These are phyloP conservation scores for Drosophila funebris DNA, from an alignment of 1,140 invertebrate species.

Conservation along the genomic window DNA sequence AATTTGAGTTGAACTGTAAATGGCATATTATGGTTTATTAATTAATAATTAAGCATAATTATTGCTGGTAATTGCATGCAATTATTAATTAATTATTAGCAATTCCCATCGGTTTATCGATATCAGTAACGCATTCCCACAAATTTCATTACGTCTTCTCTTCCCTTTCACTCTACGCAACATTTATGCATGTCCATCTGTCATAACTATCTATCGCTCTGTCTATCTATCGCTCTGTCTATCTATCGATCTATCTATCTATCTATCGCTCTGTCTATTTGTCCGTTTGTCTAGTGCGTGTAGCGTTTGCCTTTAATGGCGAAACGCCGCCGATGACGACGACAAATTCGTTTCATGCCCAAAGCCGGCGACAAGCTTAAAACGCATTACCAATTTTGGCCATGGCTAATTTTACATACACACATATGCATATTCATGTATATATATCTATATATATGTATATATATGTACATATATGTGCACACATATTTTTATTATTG, in stretches of 20 bases:
- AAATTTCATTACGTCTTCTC: background rate
- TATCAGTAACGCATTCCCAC: conserved; percentile 14
- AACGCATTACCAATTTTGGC: conserved; percentile 74
- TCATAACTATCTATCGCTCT: conserved; percentile 12
- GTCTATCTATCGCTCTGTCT: conserved; percentile 1
- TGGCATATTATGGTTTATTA: background rate
- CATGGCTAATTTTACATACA: conserved; percentile 70
- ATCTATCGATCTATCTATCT: background rate
- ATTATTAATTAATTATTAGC: background rate
- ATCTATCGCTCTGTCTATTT: conserved; percentile 15
- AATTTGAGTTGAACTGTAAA: too few species aligned
- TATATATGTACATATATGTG: too few species aligned
- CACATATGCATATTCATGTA: background rate
- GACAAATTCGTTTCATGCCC: conserved; percentile 76
- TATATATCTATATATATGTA: background rate
- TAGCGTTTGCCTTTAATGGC: conserved; percentile 58
- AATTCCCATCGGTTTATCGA: conserved; percentile 23
- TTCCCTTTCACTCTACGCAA: background rate
- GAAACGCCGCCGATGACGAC: conserved; percentile 44
- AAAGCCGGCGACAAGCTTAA: conserved; percentile 70
- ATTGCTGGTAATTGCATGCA: background rate
- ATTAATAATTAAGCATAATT: background rate
- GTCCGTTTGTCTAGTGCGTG: conserved; percentile 32
- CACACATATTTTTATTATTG: conserved; percentile 5
- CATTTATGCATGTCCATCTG: conserved; percentile 22